phyloP scores from a whole-genome alignment of 2,797 vertebrate species.

The Phoeniculus purpureus region DNA sequence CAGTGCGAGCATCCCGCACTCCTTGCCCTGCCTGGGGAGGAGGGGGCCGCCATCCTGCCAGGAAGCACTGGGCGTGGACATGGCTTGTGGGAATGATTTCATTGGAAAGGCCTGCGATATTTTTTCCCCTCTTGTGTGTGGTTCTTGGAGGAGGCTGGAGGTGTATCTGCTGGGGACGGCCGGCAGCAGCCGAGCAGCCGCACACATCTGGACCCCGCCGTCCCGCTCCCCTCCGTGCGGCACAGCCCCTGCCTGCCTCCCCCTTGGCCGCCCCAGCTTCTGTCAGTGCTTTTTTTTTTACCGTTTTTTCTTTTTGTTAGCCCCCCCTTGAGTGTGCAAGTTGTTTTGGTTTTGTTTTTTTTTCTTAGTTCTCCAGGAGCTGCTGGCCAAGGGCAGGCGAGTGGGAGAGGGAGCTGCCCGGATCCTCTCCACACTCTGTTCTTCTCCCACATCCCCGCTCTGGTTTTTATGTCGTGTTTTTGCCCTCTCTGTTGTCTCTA shows the following conservation, averaged over 20 bases:
- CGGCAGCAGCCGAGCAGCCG: slow-evolving; percentile 66
- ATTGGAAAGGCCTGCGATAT: slow-evolving; percentile 91
- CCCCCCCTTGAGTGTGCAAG: background rate
- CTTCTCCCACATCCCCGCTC: background rate
- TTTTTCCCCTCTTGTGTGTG: slow-evolving; percentile 84
- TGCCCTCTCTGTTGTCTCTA: slow-evolving; percentile 82
- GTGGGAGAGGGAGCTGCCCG: background rate
- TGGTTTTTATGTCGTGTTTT: slow-evolving; percentile 58
- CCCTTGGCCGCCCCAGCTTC: background rate
- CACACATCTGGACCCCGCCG: background rate
- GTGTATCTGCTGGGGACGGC: slow-evolving; percentile 75
- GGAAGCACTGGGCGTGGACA: slow-evolving; percentile 89
- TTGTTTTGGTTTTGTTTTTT: background rate
- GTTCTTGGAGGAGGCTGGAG: slow-evolving; percentile 91
- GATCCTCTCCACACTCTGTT: background rate
- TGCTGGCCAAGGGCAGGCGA: background rate
- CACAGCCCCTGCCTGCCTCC: background rate
- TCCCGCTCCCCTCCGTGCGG: background rate
- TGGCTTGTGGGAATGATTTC: slow-evolving; percentile 93
- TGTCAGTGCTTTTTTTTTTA: background rate
- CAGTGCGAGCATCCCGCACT: slow-evolving; percentile 85
- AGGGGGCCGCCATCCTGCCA: slow-evolving; percentile 78
- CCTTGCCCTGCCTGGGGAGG: slow-evolving; percentile 76
- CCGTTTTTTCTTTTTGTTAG: background rate
- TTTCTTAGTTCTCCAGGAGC: background rate